A percentile compares a stretch with the other conserved stretches of the same genome.
Evolutionary conservation across 2,113 vertebrate genomes (phyloP).

Genomic region (Oncorhynchus tshawytscha): DNA sequence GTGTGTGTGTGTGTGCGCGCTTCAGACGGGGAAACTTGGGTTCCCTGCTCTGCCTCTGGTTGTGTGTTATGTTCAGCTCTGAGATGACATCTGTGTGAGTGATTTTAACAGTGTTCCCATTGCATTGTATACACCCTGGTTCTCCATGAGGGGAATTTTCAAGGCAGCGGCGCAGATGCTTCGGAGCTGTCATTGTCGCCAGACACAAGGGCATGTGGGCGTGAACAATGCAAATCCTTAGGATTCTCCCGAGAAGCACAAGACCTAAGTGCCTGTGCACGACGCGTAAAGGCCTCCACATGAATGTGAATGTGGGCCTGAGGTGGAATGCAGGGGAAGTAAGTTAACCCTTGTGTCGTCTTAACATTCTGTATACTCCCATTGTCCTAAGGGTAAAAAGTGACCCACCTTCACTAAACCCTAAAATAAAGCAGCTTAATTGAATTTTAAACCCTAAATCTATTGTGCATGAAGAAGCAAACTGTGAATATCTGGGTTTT

Average conservation of each 20-base stretch:
- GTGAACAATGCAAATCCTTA: neutral
- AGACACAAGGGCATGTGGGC: slow-evolving; percentile 17
- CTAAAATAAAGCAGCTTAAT: too few relatives aligned
- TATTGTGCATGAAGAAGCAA: too few relatives aligned
- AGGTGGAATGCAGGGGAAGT: neutral
- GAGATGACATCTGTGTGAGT: slow-evolving; percentile 45
- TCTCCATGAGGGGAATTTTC: neutral
- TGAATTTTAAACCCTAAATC: too few relatives aligned
- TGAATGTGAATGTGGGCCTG: neutral
- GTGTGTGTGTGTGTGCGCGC: neutral
- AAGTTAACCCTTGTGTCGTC: too few relatives aligned
- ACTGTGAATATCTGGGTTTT: too few relatives aligned
- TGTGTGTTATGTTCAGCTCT: slow-evolving; percentile 29
- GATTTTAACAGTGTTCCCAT: slow-evolving; percentile 3
- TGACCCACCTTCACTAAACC: too few relatives aligned
- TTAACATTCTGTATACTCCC: too few relatives aligned
- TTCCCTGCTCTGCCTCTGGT: neutral
- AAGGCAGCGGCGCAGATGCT: slow-evolving; percentile 14
- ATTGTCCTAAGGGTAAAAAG: too few relatives aligned
- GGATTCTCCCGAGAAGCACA: neutral
- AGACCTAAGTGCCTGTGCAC: too few relatives aligned
- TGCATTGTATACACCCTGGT: neutral
- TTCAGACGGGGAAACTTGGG: neutral
- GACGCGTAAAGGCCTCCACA: too few relatives aligned
- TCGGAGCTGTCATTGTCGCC: slow-evolving; percentile 23